These are phyloP conservation scores for Zoanthus sociatus DNA, from an alignment of 92 coral and sea anemone genomes.

Conservation along the genomic window DNA sequence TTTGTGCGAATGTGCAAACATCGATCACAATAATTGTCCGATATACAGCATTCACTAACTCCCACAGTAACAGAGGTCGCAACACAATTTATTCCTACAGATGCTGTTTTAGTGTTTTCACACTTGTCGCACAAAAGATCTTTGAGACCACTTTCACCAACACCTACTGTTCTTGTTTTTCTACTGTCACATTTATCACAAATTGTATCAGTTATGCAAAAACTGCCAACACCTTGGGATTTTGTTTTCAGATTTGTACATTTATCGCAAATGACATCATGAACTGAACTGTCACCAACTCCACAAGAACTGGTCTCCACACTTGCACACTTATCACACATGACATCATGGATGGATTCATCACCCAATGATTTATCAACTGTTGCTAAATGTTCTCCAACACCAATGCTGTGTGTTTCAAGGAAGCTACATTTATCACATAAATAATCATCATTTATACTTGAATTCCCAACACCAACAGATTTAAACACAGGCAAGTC, in stretches of 20 bases:
- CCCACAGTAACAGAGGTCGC: conserved; percentile 57
- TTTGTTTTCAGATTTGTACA: conserved; percentile 32
- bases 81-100: conserved; percentile 72
- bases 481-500: conserved; percentile 74
- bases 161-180: conserved; percentile 74
- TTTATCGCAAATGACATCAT: conserved; percentile 48
- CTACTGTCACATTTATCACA: conserved; percentile 70
- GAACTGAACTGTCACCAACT: conserved; percentile 53
- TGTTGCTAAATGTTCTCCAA: conserved; percentile 63
- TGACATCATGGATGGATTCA: conserved; percentile 16
- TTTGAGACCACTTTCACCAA: conserved; percentile 69
- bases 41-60: conserved; percentile 83
- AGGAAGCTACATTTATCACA: conserved; percentile 71
- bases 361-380: conserved; percentile 40
- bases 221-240: conserved; percentile 76
- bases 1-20: conserved; percentile 70
- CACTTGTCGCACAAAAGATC: conserved; percentile 85
- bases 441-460: conserved; percentile 69
- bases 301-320: conserved; percentile 58
- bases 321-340: conserved; percentile 16
- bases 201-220: conserved; percentile 70
- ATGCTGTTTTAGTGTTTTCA: conserved; percentile 69
- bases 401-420: conserved; percentile 69
- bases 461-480: conserved; percentile 75
- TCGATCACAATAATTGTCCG: conserved; percentile 85